Base-by-base conservation (phyloP, 2,797 vertebrate species). In the Vultur gryphus region DNA sequence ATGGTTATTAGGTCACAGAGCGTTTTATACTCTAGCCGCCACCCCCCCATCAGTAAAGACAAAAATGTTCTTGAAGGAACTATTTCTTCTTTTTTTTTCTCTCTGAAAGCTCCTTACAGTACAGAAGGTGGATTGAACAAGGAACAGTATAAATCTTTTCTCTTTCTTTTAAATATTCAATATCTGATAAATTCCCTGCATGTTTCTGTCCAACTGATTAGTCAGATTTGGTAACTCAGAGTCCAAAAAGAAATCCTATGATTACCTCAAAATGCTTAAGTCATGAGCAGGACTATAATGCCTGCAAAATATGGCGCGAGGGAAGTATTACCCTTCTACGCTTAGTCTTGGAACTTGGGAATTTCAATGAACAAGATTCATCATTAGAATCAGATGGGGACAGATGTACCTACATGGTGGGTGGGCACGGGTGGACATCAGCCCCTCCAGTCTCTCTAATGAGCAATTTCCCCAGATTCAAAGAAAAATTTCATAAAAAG, bases 401-500 rank as follows among this genome's bases (percentile, higher is more conserved):
- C 93, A 94, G 61, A 95, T 57, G 67, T 94, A 89, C 75, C 44
- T 31, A 72, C 77, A 66, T 4, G 57, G 91, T 93, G 92, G 84
- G 89, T 97, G 93, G 92, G 84, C 93, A 54, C 0, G 31, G 79
- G 64, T 79, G 82, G 76, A 87, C 75, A 90, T 84, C 76, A 83
- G n/a, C 64, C 87, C 80, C 84, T 95, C 69, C 65, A 95, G 86
- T 72, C n/a, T 73, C 82, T 94, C 72, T 95, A 97, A 96, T 81
- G 80, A 92, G 93, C 80, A 92, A 96, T 95, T 96, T 97, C 93
- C 96, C 81, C 88, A 95, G 69, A 96, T 95, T 95, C 87, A 96
- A 97, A 95, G 83, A 86, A 81, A 96, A 93, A 71, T 67, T 89
- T 95, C 91, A 96, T 96, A 90, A 96, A 96, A 97, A 95, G 58